These are phyloP conservation scores for Aspidiotus destructor DNA, from an alignment of 2,888 invertebrate genomes.

Conservation along the genomic window DNA sequence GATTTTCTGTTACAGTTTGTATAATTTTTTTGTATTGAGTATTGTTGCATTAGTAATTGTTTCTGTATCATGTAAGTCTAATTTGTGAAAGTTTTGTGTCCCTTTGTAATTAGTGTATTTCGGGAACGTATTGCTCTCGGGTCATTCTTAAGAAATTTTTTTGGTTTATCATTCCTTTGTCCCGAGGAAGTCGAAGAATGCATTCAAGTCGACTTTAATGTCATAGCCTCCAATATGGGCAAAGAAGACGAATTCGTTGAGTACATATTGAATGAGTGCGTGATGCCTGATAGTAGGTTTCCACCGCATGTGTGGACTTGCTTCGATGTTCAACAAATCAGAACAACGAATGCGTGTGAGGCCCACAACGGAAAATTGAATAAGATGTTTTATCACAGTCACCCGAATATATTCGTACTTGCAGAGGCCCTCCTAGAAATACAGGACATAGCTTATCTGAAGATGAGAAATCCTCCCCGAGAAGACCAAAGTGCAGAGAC, in stretches of 20 bases:
- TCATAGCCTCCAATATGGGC: neutral
- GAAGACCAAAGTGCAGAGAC: neutral
- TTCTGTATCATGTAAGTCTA: too few relatives aligned
- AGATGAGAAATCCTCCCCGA: neutral
- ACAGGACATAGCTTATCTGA: neutral
- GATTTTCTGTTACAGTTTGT: too few relatives aligned
- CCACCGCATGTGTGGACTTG: neutral
- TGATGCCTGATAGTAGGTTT: neutral
- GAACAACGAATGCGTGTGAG: constrained; percentile 2
- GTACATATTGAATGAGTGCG: neutral
- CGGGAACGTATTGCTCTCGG: neutral
- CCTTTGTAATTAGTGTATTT: too few relatives aligned
- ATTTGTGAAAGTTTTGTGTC: too few relatives aligned
- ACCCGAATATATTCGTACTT: neutral
- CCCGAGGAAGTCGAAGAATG: neutral
- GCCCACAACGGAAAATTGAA: neutral
- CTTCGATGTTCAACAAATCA: neutral
- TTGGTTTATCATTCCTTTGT: neutral
- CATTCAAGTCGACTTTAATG: neutral
- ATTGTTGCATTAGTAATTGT: too few relatives aligned
- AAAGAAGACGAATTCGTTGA: neutral
- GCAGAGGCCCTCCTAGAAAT: neutral
- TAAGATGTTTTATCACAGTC: neutral
- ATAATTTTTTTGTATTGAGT: too few relatives aligned
- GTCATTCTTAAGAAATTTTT: neutral